Base-by-base conservation (phyloP, 2,113 vertebrate species). In the Mesembrinibis cayennensis region DNA sequence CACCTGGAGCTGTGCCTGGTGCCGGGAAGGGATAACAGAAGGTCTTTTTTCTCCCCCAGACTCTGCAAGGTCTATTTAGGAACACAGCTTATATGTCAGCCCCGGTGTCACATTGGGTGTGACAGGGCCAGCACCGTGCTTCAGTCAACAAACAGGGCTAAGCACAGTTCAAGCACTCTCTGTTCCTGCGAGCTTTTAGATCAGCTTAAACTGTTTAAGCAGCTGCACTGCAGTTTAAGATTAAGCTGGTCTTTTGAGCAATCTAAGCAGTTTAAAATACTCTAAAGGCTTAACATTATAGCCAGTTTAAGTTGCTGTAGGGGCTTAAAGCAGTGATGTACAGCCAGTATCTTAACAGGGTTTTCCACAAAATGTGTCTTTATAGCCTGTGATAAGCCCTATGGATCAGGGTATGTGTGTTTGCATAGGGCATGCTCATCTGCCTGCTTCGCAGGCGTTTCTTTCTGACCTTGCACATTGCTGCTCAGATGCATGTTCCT, bases 121-220 rank as follows among this genome's bases (percentile, higher is more conserved):
- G 88, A 72, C 50, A 50, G 62, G 81, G 78, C 86, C 80, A 30
- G 65, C 29, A 11, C 50, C 0, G 1, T 15, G 40, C 88, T 81
- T 65, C 69, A 29, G 81, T 65, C 94, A 79, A 63, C 94, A 93
- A 7, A 52, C 63, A 45, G 79, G 89, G 93, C 94, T 88, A 11
- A 91, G 93, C 79, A 30, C 16, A 56, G 92, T 34, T 85, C 89
- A 58, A 86, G 82, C 82, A 67, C 66, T 44, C 71, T 2, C 20
- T 97, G 96, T 95, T 93, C 92, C 85, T 83, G 92, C 12, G 5
- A 89, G 95, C 88, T 97, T 81, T 92, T 95, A 90, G 94, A 96
- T 91, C 90, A 83, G 97, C 90, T 97, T 95, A 97, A 94, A 88
- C 91, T 93, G 82, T 94, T 97, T 96, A 96, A 96, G 94, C 97